Conservation (phyloP, 2,888 invertebrate species). For the Ptychoptera contaminata region DNA sequence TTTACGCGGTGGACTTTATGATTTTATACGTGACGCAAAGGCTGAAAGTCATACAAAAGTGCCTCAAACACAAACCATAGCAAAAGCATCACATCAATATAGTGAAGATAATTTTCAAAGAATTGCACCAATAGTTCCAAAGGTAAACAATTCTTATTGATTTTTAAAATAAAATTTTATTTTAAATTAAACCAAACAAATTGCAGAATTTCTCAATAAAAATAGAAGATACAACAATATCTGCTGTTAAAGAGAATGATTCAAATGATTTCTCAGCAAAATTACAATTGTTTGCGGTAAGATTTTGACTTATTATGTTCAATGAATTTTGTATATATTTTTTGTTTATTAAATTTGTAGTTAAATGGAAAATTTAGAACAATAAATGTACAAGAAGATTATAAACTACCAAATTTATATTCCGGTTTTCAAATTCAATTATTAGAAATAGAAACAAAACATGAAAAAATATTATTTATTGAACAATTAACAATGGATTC, state of each 20-base stretch:
- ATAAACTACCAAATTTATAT: conserved; percentile 39
- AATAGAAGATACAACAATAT: conserved; percentile 53
- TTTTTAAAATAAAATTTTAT: conserved; percentile 2
- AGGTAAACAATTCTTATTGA: conserved; percentile 33
- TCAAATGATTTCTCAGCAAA: conserved; percentile 55
- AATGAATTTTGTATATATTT: conserved; percentile 4
- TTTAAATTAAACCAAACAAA: too few relatives aligned
- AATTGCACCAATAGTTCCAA: conserved; percentile 64
- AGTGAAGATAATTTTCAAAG: conserved; percentile 41
- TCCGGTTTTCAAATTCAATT: conserved; percentile 48
- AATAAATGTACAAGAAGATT: conserved; percentile 24
- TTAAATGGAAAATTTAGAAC: conserved; percentile 44
- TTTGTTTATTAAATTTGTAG: conserved; percentile 20
- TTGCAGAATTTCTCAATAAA: conserved; percentile 56
- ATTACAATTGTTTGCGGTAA: conserved; percentile 46
- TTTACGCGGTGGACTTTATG: conserved; percentile 34
- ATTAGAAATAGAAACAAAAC: conserved; percentile 42
- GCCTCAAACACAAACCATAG: conserved; percentile 5
- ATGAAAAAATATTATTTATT: conserved; percentile 38
- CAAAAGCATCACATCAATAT: conserved; percentile 7
- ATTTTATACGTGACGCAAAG: conserved; percentile 31
- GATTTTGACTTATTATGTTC: conserved; percentile 10
- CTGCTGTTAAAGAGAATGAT: conserved; percentile 50
- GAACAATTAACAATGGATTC: conserved; percentile 46
- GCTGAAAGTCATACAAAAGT: conserved; percentile 11